Conservation (phyloP, 2,888 invertebrate species). For the Caenorhabditis sulstoni region DNA sequence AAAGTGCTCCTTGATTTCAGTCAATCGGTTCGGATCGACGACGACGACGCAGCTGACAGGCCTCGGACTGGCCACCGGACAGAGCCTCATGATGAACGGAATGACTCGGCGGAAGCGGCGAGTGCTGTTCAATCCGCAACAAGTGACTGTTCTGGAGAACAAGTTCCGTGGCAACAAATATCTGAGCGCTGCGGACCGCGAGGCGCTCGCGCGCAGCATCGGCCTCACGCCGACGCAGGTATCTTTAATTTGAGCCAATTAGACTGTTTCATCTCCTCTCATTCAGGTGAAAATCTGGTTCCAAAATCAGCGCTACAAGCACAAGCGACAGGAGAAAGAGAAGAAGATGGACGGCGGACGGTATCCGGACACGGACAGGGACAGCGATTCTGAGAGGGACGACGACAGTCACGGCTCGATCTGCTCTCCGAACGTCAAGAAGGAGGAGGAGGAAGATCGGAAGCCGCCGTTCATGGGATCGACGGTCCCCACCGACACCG, state of each 20-base stretch:
- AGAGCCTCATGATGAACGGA: constrained; percentile 29
- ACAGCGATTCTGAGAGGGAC: constrained; percentile 32
- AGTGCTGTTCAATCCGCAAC: constrained; percentile 89
- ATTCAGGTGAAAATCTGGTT: constrained; percentile 74
- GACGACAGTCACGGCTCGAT: constrained; percentile 38
- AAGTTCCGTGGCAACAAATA: constrained; percentile 91
- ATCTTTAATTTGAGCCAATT: constrained; percentile 58
- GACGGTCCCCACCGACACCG: background rate
- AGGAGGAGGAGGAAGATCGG: constrained; percentile 38
- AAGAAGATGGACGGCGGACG: constrained; percentile 60
- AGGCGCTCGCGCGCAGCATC: constrained; percentile 88
- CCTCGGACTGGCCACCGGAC: constrained; percentile 16
- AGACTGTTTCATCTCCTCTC: constrained; percentile 26
- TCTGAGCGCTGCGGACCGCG: constrained; percentile 91
- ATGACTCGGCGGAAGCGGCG: constrained; percentile 87
- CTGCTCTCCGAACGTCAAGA: constrained; percentile 32
- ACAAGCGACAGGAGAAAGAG: constrained; percentile 68
- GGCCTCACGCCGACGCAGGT: constrained; percentile 90
- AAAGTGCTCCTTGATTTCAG: constrained; percentile 25
- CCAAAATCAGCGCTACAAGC: constrained; percentile 73
- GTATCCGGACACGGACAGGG: constrained; percentile 14
- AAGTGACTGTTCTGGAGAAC: constrained; percentile 85
- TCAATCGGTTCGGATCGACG: constrained; percentile 45
- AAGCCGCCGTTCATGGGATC: constrained; percentile 23
- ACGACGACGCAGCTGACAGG: constrained; percentile 20